These are phyloP conservation scores for Acromyrmex echinatior DNA, from an alignment of 1,140 invertebrate genomes.

Conservation along the genomic window DNA sequence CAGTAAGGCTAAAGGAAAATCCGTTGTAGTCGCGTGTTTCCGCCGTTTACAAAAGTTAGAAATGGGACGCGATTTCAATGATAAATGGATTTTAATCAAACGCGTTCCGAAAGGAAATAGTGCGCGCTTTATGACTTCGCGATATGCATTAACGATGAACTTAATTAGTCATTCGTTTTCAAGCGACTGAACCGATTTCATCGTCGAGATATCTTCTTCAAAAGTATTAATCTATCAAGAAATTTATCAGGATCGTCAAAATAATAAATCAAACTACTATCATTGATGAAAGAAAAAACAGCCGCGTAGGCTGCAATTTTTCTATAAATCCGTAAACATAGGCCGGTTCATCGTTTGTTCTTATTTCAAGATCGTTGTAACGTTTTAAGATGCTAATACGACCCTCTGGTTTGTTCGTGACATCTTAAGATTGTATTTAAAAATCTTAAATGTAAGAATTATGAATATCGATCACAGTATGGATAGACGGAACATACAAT, in stretches of 20 bases:
- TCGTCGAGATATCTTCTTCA: conserved; percentile 7
- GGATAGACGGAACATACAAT: too few species aligned
- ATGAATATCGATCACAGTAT: too few species aligned
- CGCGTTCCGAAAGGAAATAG: conserved; percentile 56
- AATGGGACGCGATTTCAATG: conserved; percentile 57
- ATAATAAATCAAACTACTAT: conserved; percentile 27
- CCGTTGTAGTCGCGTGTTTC: conserved; percentile 18
- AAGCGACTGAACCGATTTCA: conserved; percentile 19
- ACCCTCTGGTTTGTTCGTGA: too few species aligned
- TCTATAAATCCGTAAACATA: too few species aligned
- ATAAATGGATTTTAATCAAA: conserved; percentile 77
- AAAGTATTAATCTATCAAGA: background rate
- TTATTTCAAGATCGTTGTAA: too few species aligned
- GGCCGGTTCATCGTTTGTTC: too few species aligned
- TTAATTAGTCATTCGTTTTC: conserved; percentile 67
- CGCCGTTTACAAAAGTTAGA: conserved; percentile 32
- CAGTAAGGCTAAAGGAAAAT: conserved; percentile 6
- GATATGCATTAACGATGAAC: conserved; percentile 52
- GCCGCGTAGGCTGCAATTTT: background rate
- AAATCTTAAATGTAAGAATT: too few species aligned
- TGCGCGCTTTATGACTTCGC: conserved; percentile 8
- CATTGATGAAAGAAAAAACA: background rate
- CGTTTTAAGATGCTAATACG: too few species aligned
- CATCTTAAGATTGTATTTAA: too few species aligned
- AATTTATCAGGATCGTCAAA: conserved; percentile 20